Percentiles rank a stretch among this genome's conserved stretches.
Evolutionary conservation across 1,140 invertebrate genomes (phyloP).

Genomic region (Pararge aegeria): DNA sequence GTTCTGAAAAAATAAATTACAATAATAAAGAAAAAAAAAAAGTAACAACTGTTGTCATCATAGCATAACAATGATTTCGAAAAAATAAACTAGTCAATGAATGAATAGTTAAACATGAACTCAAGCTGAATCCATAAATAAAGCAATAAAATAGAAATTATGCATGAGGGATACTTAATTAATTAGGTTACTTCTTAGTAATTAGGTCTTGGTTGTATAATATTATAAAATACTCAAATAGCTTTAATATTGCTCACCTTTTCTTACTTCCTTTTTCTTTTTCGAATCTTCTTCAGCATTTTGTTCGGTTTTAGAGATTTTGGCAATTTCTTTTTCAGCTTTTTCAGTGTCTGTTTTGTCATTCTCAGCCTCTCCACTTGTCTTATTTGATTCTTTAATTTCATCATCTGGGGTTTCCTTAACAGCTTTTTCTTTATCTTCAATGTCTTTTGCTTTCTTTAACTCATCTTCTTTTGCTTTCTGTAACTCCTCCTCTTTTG

Average conservation of each 20-base stretch:
- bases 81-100: no score
- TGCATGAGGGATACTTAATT: no score
- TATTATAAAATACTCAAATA: no score
- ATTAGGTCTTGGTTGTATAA: no score
- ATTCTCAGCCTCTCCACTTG: constrained; percentile 47
- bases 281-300: constrained; percentile 44
- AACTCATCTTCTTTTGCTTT: constrained; percentile 53
- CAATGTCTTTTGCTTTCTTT: constrained; percentile 51
- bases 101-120: no score
- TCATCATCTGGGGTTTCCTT: constrained; percentile 55
- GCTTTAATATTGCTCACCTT: constrained; percentile 38
- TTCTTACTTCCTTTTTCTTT: constrained; percentile 47
- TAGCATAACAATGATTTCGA: no score
- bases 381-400: constrained; percentile 41
- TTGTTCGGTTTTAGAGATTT: no score
- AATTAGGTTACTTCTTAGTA: no score
- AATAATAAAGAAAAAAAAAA: background rate
- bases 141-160: no score
- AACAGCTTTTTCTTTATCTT: constrained; percentile 40
- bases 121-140: no score
- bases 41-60: no score
- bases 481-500: constrained; percentile 60
- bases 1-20: constrained; percentile 38
- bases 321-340: constrained; percentile 33
- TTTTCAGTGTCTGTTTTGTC: constrained; percentile 40